Evolutionary conservation across 2,797 vertebrate species (phyloP).

Genomic region (Argyrosomus regius): DNA sequence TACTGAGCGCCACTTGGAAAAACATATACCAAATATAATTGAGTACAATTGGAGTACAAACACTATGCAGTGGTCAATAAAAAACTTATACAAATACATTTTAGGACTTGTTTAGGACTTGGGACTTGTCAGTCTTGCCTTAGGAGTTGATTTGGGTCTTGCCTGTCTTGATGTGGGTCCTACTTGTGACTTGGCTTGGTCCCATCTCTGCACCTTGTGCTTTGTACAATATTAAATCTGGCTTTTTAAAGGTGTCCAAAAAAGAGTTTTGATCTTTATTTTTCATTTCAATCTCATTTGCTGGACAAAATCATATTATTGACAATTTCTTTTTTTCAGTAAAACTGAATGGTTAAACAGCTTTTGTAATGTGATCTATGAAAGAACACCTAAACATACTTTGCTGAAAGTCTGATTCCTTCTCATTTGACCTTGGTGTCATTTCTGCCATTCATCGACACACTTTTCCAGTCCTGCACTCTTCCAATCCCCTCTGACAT

Average conservation of each 20-base stretch:
- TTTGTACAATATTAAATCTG: background rate
- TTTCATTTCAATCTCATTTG: background rate
- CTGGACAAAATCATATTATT: background rate
- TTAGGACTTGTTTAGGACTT: too few species aligned
- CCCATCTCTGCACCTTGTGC: background rate
- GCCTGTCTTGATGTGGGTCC: too few species aligned
- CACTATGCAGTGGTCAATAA: too few species aligned
- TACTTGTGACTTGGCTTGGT: too few species aligned
- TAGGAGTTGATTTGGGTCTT: too few species aligned
- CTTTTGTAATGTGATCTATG: background rate
- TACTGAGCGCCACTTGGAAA: too few species aligned
- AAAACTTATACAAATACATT: too few species aligned
- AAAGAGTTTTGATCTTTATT: background rate
- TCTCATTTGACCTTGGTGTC: background rate
- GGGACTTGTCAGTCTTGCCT: too few species aligned
- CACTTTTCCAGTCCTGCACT: background rate
- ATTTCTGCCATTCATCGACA: background rate
- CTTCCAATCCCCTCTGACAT: constrained; percentile 6
- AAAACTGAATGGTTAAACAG: background rate
- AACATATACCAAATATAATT: too few species aligned
- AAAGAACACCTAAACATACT: background rate
- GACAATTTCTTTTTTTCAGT: background rate
- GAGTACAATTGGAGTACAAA: too few species aligned
- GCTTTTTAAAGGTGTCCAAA: background rate
- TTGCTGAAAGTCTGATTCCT: background rate